Conservation (phyloP, 1,140 invertebrate genomes). For the Acromyrmex charruanus region DNA sequence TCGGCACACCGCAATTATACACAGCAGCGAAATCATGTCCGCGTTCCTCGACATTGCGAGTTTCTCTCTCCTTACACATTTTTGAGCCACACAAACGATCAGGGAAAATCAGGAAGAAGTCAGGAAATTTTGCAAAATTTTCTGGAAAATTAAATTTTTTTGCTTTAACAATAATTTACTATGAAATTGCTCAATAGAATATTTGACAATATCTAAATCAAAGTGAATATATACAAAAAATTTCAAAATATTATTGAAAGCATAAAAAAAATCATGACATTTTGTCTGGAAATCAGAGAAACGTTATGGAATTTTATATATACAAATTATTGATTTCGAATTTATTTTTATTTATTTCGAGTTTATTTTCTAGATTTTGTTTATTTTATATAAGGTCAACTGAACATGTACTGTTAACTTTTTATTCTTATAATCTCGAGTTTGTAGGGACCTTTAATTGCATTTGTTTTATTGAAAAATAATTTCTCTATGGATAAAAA, state of each 20-base stretch:
- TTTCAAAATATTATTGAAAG: too few species aligned
- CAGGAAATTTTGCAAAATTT: too few species aligned
- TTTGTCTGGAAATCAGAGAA: too few species aligned
- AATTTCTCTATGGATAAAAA: not conserved
- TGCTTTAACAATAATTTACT: too few species aligned
- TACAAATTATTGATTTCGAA: not conserved
- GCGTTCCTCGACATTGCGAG: not conserved
- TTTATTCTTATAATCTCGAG: not conserved
- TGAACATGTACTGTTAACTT: not conserved
- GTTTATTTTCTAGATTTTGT: not conserved
- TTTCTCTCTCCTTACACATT: not conserved
- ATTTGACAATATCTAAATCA: too few species aligned
- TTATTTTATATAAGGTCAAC: not conserved
- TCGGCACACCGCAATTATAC: slow-evolving; percentile 26
- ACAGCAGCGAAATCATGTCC: not conserved
- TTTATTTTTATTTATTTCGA: not conserved
- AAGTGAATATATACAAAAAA: too few species aligned
- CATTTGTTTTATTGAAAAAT: not conserved
- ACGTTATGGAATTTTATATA: too few species aligned
- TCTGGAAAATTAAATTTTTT: too few species aligned
- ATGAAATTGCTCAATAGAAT: too few species aligned
- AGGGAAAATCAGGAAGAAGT: too few species aligned
- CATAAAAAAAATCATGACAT: too few species aligned
- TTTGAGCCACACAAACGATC: not conserved
- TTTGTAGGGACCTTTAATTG: not conserved